These are phyloP conservation scores for Xenopus tropicalis DNA, from an alignment of 2,113 vertebrate species.

Conservation along the genomic window DNA sequence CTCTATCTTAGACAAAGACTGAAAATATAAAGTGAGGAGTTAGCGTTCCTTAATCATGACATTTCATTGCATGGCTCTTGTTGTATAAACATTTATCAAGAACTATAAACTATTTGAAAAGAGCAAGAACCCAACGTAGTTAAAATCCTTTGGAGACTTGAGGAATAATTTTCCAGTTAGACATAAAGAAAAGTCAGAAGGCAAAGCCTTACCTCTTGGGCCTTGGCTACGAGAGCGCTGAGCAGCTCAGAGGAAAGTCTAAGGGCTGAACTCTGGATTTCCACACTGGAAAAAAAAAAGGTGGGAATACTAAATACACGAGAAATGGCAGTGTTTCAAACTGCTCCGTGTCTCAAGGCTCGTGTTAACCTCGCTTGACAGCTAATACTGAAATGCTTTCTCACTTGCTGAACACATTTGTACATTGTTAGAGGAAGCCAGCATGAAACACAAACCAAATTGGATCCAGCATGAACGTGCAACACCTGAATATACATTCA, in stretches of 20 bases:
- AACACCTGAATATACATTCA: conserved; percentile 36
- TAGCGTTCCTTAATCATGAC: no score
- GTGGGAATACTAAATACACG: conserved; percentile 18
- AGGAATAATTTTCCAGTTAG: no score
- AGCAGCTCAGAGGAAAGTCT: conserved; percentile 77
- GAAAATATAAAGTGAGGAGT: no score
- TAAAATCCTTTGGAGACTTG: no score
- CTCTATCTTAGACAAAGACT: no score
- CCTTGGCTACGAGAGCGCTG: conserved; percentile 57
- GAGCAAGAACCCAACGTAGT: no score
- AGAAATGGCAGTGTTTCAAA: conserved; percentile 23
- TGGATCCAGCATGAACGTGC: conserved; percentile 17
- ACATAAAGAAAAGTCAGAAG: no score
- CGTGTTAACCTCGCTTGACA: conserved; percentile 4
- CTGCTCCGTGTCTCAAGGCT: conserved; percentile 21
- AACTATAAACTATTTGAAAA: no score
- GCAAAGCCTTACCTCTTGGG: conserved; percentile 63
- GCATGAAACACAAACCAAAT: conserved; percentile 17
- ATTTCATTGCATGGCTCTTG: no score
- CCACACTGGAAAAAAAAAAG: conserved; percentile 70
- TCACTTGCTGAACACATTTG: conserved; percentile 29
- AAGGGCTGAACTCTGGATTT: conserved; percentile 79
- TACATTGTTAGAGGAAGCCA: conserved; percentile 19
- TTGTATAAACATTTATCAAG: no score
- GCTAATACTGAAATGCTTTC: conserved; percentile 22